phyloP scores from a whole-genome alignment of 2,797 vertebrate species.

The Schizopygopsis malacanthus region DNA sequence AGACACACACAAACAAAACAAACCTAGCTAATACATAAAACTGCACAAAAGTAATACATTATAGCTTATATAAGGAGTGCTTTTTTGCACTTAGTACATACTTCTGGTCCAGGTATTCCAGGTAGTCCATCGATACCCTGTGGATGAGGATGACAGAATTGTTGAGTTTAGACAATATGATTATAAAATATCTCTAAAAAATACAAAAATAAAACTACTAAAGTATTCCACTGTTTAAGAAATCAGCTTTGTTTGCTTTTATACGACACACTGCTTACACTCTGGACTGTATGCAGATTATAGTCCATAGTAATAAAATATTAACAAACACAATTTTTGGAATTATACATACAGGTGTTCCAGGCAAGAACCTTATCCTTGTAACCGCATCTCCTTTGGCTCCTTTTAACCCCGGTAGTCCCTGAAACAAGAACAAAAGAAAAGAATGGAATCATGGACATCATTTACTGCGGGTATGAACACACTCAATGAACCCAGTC shows the following conservation, averaged over 20 bases:
- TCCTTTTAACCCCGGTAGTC: slow-evolving; percentile 72
- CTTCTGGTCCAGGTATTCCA: slow-evolving; percentile 27
- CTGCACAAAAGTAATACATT: not conserved
- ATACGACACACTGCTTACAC: not conserved
- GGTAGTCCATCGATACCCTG: slow-evolving; percentile 43
- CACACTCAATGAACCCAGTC: not conserved
- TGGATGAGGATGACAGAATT: slow-evolving; percentile 3
- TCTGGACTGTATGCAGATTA: not conserved
- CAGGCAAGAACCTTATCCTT: slow-evolving; percentile 61
- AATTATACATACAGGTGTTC: slow-evolving; percentile 66
- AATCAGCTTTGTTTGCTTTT: not conserved
- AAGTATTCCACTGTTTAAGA: not conserved
- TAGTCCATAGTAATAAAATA: not conserved
- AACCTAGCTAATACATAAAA: slow-evolving; percentile 38
- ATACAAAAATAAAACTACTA: not conserved
- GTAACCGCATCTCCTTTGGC: slow-evolving; percentile 62
- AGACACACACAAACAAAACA: slow-evolving; percentile 34
- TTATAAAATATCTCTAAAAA: not conserved
- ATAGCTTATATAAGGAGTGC: not conserved
- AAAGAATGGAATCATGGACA: not conserved
- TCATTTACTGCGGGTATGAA: not conserved
- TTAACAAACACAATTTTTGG: not conserved
- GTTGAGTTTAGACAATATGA: not conserved
- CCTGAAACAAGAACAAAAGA: slow-evolving; percentile 63
- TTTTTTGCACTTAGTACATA: slow-evolving; percentile 28